Base-by-base conservation (phyloP, 2,797 vertebrate genomes). In the Takifugu ocellatus region DNA sequence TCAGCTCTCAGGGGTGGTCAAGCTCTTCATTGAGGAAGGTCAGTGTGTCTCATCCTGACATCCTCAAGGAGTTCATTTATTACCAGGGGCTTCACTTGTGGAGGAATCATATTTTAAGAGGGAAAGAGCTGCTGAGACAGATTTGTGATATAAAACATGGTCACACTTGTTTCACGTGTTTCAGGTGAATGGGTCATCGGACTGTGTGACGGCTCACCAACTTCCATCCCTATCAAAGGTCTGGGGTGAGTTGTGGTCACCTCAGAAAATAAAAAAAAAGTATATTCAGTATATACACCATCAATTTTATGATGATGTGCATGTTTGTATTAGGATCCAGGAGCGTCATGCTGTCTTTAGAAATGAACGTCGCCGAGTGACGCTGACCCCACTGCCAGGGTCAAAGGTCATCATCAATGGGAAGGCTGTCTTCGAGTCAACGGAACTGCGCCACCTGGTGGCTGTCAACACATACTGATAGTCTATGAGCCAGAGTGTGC, bases 1-100 rank as follows among this genome's bases (percentile, higher is more conserved):
- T 1, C 95, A 96, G 86, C 91, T 96, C 56, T 93, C 93, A 0
- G 92, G 93, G 1, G 93, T 94, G 52, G 91, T 97, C 61, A 94
- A 94, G 76, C 85, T 92, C 54, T 94, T 96, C 77, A 94, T 96
- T 60, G 90, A 89, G 58, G 81, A 93, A 2, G 94, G 95, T 95
- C 21, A 7, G 10, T 33, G 31, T 2, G 10, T n/a, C 50, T 16
- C 0, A 3, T 56, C 4, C 21, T n/a, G 0, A 47, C 11, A 51
- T 51, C 11, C 17, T 24, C 16, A 6, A 36, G 46, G 17, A 33
- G n/a, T 29, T 24, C 7, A 24, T 0, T 5, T 27, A 50, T 53
- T 10, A 56, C 8, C 51, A 49, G 42, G n/a, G 5, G 2, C n/a
- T 7, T 21, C 44, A 21, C 10, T 21, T n/a, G 2, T 14, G 10